Percentiles rank a stretch among this genome's conserved stretches.
phyloP scores from a whole-genome alignment of 1,140 invertebrate species.

The Steinernema khuongi region DNA sequence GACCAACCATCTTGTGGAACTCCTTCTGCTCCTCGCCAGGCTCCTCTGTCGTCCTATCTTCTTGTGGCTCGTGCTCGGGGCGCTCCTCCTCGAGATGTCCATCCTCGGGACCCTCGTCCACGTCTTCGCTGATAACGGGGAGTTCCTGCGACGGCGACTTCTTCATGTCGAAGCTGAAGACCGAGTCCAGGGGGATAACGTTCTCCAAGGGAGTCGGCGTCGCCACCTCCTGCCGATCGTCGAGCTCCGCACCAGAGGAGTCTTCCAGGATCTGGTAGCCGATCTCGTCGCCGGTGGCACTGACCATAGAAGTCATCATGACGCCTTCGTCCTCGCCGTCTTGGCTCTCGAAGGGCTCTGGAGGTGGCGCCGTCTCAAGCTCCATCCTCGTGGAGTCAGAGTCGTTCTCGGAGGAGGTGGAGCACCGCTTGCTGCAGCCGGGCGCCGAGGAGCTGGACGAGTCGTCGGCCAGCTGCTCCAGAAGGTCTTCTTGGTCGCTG shows the following conservation, averaged over 20 bases:
- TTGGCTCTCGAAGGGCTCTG: not conserved
- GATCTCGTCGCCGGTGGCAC: not conserved
- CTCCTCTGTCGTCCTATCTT: no score
- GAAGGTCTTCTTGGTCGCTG: not conserved
- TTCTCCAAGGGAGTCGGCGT: not conserved
- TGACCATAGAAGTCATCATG: slow-evolving; percentile 8
- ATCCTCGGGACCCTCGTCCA: not conserved
- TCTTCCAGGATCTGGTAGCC: not conserved
- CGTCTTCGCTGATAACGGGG: not conserved
- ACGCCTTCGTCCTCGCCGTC: not conserved
- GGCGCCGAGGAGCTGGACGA: not conserved
- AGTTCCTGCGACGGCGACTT: slow-evolving; percentile 2
- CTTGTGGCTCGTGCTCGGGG: not conserved
- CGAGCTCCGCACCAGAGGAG: not conserved
- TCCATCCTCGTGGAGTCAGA: slow-evolving; percentile 1
- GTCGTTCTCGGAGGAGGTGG: slow-evolving; percentile 2
- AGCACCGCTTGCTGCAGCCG: not conserved
- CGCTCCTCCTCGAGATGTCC: not conserved
- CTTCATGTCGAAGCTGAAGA: slow-evolving; percentile 1
- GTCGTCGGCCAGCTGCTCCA: not conserved
- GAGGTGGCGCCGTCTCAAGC: slow-evolving; percentile 1
- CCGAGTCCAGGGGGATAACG: not conserved
- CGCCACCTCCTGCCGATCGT: not conserved
- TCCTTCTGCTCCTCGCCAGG: no score
- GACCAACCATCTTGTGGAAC: no score